Percentiles rank a stretch among this genome's conserved stretches.
Conservation (phyloP, 2,113 vertebrate species). For the Anguilla rostrata region DNA sequence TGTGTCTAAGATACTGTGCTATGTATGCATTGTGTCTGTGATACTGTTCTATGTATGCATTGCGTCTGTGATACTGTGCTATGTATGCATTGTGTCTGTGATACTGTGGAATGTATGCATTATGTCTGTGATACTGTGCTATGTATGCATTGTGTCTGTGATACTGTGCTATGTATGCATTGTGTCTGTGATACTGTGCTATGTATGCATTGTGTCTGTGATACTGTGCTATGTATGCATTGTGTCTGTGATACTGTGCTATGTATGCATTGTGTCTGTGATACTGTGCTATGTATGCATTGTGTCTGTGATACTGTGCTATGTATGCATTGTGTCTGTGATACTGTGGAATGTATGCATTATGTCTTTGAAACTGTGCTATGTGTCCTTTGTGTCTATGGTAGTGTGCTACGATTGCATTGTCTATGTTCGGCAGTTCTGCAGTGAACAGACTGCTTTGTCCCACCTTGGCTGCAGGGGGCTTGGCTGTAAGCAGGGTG, state of each 20-base stretch:
- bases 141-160: no score
- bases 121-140: not conserved
- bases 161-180: not conserved
- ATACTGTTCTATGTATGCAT: not conserved
- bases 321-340: not conserved
- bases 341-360: not conserved
- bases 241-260: not conserved
- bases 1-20: not conserved
- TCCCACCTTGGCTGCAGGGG: constrained; percentile 55
- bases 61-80: not conserved
- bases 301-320: not conserved
- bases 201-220: not conserved
- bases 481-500: constrained; percentile 60
- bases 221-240: not conserved
- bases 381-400: no score
- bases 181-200: not conserved
- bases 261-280: not conserved
- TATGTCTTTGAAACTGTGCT: no score
- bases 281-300: not conserved
- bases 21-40: not conserved
- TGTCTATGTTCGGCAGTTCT: not conserved
- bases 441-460: not conserved
- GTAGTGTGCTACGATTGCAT: no score
- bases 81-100: not conserved
- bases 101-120: not conserved